A percentile compares a stretch with the other conserved stretches of the same genome.
Evolutionary conservation across 2,888 invertebrate genomes (phyloP).

Genomic region (Luperina testacea): DNA sequence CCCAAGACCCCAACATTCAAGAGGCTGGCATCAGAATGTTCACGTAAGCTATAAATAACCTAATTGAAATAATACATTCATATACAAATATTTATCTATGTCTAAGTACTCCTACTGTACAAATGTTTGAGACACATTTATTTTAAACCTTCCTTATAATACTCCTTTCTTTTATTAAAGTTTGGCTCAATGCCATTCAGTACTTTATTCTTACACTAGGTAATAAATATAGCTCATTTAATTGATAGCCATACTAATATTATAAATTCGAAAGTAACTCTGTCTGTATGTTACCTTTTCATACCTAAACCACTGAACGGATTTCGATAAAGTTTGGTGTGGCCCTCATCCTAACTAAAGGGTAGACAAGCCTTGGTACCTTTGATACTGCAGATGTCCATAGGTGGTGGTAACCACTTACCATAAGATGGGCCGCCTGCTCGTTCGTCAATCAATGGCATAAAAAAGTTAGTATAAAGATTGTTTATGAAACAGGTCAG

Average conservation of each 20-base stretch:
- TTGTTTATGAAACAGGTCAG: slow-evolving; percentile 91
- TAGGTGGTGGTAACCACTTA: neutral
- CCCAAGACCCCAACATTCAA: slow-evolving; percentile 95
- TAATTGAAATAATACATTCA: neutral
- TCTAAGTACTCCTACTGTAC: slow-evolving; percentile 3
- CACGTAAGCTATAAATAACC: slow-evolving; percentile 90
- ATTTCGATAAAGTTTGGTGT: neutral
- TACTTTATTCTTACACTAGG: slow-evolving; percentile 29
- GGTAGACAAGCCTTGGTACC: neutral
- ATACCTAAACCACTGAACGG: neutral
- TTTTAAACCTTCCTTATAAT: slow-evolving; percentile 28
- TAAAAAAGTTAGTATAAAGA: neutral
- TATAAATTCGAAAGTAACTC: neutral
- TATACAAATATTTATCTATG: slow-evolving; percentile 3
- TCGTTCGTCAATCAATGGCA: neutral
- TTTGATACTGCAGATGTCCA: neutral
- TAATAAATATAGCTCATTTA: slow-evolving; percentile 22
- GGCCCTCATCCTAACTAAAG: neutral
- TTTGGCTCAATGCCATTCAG: slow-evolving; percentile 49
- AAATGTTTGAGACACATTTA: slow-evolving; percentile 24
- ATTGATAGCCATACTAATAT: neutral
- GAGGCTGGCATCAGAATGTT: slow-evolving; percentile 98
- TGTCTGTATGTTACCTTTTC: neutral
- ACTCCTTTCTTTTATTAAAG: slow-evolving; percentile 39
- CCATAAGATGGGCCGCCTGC: neutral